Conservation (phyloP, 2,113 vertebrate genomes). For the Takifugu bimaculatus region DNA sequence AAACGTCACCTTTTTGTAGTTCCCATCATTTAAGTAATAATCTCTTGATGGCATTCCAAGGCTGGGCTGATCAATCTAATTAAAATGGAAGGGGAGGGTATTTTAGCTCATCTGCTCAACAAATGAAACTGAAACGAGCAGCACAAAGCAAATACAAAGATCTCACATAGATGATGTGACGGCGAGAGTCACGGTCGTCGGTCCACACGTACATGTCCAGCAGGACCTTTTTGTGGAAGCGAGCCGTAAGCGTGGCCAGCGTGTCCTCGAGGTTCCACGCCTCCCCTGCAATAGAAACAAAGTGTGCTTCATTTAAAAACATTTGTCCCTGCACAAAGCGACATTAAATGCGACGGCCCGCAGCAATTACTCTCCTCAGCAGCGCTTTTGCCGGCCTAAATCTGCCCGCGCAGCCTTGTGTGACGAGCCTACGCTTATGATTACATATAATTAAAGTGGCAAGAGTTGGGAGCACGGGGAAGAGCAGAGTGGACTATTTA, state of each 20-base stretch:
- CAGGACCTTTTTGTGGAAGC: conserved; percentile 86
- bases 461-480: conserved; percentile 30
- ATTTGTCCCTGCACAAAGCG: not conserved
- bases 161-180: conserved; percentile 89
- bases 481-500: conserved; percentile 44
- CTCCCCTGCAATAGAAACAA: conserved; percentile 68
- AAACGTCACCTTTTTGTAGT: conserved; percentile 78
- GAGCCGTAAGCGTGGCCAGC: conserved; percentile 81
- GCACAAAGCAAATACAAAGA: no score
- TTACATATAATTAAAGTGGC: conserved; percentile 57
- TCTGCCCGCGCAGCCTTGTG: conserved; percentile 35
- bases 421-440: conserved; percentile 41
- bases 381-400: conserved; percentile 21
- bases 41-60: conserved; percentile 95
- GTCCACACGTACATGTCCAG: conserved; percentile 94
- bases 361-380: conserved; percentile 7
- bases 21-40: conserved; percentile 88
- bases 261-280: conserved; percentile 86
- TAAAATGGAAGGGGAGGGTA: conserved; percentile 8
- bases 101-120: not conserved
- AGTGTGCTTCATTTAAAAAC: conserved; percentile 1
- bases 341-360: conserved; percentile 1
- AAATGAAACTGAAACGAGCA: not conserved
- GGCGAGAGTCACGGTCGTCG: conserved; percentile 87
- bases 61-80: conserved; percentile 90